Evolutionary conservation across 2,113 vertebrate genomes (phyloP).

Genomic region (Carassius auratus): DNA sequence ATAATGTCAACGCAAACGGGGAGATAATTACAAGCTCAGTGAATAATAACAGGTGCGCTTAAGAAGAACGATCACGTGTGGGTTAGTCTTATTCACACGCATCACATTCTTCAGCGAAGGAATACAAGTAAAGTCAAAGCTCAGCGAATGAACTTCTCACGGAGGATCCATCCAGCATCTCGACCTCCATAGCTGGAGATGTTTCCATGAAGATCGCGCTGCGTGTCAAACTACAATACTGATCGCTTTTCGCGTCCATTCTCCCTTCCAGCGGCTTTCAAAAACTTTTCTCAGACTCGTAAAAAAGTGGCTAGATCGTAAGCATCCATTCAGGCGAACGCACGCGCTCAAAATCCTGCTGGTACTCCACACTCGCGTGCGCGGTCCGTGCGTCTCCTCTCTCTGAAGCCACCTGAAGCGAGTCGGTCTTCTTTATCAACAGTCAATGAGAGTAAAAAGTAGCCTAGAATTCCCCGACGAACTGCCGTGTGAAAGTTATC

Average conservation of each 20-base stretch:
- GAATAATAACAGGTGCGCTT: neutral
- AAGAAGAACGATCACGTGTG: constrained; percentile 21
- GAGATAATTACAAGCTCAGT: neutral
- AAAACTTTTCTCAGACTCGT: constrained; percentile 55
- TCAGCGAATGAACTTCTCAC: constrained; percentile 12
- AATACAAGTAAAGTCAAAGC: constrained; percentile 23
- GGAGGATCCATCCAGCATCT: constrained; percentile 32
- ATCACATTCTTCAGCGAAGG: constrained; percentile 34
- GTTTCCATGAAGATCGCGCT: constrained; percentile 39
- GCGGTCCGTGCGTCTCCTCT: neutral
- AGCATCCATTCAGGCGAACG: constrained; percentile 21
- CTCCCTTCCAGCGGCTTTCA: constrained; percentile 27
- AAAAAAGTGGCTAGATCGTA: neutral
- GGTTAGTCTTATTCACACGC: constrained; percentile 26
- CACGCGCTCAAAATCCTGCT: constrained; percentile 9
- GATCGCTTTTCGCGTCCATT: constrained; percentile 58
- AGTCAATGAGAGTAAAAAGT: neutral
- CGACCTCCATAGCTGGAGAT: constrained; percentile 22
- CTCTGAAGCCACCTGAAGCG: neutral
- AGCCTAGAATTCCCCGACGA: neutral
- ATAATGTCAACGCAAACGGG: constrained; percentile 46
- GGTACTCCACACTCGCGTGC: constrained; percentile 28
- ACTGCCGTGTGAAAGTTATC: constrained; percentile 42
- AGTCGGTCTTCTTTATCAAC: neutral
- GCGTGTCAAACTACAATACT: constrained; percentile 25